Base-by-base conservation (phyloP, 2,797 vertebrate species). In the Coilia nasus region DNA sequence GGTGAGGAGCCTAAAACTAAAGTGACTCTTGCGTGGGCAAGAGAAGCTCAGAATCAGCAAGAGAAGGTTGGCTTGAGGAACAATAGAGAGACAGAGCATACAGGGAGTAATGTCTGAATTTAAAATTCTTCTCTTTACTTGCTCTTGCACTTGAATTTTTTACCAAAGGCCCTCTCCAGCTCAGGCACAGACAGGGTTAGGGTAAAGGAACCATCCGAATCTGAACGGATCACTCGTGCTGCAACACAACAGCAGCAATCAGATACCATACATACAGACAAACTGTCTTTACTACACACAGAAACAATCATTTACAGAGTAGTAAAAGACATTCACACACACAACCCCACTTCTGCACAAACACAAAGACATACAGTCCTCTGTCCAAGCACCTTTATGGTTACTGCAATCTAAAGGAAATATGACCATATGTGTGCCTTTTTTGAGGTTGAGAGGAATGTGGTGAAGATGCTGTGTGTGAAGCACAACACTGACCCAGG, bases 131-230 rank as follows among this genome's bases (percentile, higher is more conserved):
- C 85, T 91, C 87, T 93, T 88, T 95, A 94, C 93, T 95, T 96
- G 94, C 95, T 94, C 91, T 95, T 96, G 56, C 95, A 93, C 94
- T 95, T 95, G 95, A 96, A 96, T 92, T 95, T 96, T 92, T 95
- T 96, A 89, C 94, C 94, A 64, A 90, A 96, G 94, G 95, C 92
- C 75, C 93, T 93, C 92, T 97, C 96, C 95, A 94, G 92, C 92
- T 96, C 96, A 62, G 91, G 90, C 88, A 96, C 94, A 59, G 96
- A 97, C 92, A 94, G 62, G 88, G 94, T 96, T 93, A 96, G 94
- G 87, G 94, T 96, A 90, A 96, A 96, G 93, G 92, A 91, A 91
- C 94, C 96, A 82, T 95, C 96, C 64, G 93, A 91, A 89, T 95
- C 95, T 86, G 93, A 95, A 85, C 85, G 88, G 91, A 93, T 91